Evolutionary conservation across 2,797 vertebrate species (phyloP).

Genomic region (Morelia viridis): DNA sequence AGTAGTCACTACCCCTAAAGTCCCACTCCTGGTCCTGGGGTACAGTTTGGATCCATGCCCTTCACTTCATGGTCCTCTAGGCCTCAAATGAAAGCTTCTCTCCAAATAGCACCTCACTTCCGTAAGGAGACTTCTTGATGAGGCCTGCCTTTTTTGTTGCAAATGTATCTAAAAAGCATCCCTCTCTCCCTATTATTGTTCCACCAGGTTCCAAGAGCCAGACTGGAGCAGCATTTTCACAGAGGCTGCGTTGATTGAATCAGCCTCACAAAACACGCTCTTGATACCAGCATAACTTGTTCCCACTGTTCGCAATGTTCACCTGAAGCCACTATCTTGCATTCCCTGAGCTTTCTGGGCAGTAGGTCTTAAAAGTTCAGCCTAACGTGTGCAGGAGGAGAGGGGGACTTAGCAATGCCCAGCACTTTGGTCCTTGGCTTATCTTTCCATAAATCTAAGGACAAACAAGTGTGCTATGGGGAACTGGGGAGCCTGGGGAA

Average conservation of each 20-base stretch:
- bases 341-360: constrained; percentile 63
- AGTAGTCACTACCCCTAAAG: constrained; percentile 24
- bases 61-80: background rate
- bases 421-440: constrained; percentile 51
- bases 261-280: background rate
- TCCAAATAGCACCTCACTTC: background rate
- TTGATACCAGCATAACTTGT: constrained; percentile 39
- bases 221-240: constrained; percentile 7
- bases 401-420: constrained; percentile 39
- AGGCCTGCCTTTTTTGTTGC: background rate
- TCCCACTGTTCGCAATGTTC: constrained; percentile 55
- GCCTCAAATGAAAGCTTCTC: background rate
- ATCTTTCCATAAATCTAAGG: constrained; percentile 51
- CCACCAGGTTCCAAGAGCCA: constrained; percentile 11
- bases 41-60: background rate
- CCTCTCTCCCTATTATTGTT: background rate
- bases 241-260: background rate
- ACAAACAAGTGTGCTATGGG: constrained; percentile 52
- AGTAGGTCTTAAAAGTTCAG: constrained; percentile 48
- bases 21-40: constrained; percentile 18
- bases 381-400: constrained; percentile 24
- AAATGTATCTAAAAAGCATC: background rate
- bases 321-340: constrained; percentile 60
- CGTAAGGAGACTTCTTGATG: background rate
- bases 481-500: constrained; percentile 24